A percentile compares a stretch with the other conserved stretches of the same genome.
Evolutionary conservation across 2,797 vertebrate genomes (phyloP).

Genomic region (Molossus alvarezi): DNA sequence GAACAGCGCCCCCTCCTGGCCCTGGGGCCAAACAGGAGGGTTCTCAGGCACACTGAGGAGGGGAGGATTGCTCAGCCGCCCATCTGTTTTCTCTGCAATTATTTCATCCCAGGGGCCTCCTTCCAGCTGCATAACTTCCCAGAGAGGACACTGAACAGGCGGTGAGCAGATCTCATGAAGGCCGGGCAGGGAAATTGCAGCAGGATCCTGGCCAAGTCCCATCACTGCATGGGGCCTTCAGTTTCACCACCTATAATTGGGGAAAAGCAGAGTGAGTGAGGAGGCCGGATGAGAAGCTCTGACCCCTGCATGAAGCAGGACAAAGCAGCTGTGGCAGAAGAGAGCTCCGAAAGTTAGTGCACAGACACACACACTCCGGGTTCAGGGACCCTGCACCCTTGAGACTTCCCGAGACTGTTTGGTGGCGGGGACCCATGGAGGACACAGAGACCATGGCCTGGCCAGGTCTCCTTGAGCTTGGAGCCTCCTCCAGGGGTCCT

Average conservation of each 20-base stretch:
- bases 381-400: accelerated
- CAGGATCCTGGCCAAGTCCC: conserved; percentile 67
- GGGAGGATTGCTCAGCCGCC: background rate
- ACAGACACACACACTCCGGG: background rate
- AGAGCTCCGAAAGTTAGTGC: background rate
- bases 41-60: background rate
- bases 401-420: background rate
- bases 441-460: background rate
- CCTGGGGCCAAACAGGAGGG: background rate
- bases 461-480: background rate
- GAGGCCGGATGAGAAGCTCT: background rate
- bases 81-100: conserved; percentile 81
- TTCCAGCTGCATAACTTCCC: conserved; percentile 83
- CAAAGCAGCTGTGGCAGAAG: conserved; percentile 60
- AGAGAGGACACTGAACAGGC: conserved; percentile 77
- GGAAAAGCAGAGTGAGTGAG: conserved; percentile 48
- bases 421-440: background rate
- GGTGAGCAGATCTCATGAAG: conserved; percentile 58
- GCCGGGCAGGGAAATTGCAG: conserved; percentile 67
- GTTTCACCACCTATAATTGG: conserved; percentile 80
- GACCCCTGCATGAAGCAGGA: background rate
- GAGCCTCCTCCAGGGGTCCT: conserved; percentile 10
- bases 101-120: conserved; percentile 77
- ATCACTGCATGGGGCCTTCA: conserved; percentile 57
- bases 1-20: conserved; percentile 67